Conservation (phyloP, 2,888 invertebrate species). For the Pristionchus exspectatus region DNA sequence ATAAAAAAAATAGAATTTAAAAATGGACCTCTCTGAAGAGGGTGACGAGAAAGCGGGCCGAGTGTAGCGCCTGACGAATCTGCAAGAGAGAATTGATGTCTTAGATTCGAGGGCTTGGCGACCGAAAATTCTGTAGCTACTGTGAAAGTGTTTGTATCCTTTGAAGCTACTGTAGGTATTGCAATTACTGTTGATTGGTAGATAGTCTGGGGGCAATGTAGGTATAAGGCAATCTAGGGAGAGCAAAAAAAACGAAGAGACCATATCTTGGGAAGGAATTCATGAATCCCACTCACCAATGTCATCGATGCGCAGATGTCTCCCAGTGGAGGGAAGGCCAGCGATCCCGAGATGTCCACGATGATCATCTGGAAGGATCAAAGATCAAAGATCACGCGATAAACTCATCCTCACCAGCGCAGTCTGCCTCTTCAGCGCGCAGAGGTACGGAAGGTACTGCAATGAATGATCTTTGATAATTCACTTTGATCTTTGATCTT, state of each 20-base stretch:
- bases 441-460: conserved; percentile 18
- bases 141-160: no score
- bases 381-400: background rate
- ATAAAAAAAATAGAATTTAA: background rate
- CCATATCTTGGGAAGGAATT: no score
- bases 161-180: no score
- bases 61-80: conserved; percentile 29
- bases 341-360: conserved; percentile 5
- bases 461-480: background rate
- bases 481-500: background rate
- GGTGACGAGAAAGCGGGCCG: background rate
- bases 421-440: background rate
- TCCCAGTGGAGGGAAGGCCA: background rate
- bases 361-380: background rate
- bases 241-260: no score
- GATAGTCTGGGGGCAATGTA: no score
- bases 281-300: background rate
- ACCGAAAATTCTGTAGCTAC: no score
- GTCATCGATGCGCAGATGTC: background rate
- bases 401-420: background rate
- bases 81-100: background rate
- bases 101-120: background rate
- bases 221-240: no score
- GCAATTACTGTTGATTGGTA: no score
- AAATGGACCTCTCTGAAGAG: background rate